phyloP scores from a whole-genome alignment of 1,140 invertebrate genomes.

The Caenorhabditis latens region DNA sequence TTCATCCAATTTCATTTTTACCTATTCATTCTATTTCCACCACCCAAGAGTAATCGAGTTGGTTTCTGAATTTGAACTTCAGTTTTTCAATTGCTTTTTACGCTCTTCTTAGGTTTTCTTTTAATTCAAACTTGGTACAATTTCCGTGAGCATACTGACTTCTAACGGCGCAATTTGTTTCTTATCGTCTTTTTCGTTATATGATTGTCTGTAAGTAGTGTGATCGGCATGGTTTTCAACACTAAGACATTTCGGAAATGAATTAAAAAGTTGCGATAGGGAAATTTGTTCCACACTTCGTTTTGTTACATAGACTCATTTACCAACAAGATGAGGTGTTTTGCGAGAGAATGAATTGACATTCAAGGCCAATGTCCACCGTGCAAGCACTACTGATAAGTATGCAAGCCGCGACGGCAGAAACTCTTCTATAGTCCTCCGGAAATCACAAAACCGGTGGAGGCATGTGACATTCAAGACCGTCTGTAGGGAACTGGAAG shows the following conservation, averaged over 20 bases:
- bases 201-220: slow-evolving; percentile 25
- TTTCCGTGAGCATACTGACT: too few relatives aligned
- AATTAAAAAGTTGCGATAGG: slow-evolving; percentile 18
- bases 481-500: neutral
- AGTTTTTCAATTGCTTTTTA: too few relatives aligned
- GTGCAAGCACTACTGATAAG: slow-evolving; percentile 25
- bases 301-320: neutral
- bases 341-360: neutral
- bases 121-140: too few relatives aligned
- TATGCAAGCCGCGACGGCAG: neutral
- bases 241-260: slow-evolving; percentile 27
- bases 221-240: neutral
- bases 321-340: neutral
- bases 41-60: too few relatives aligned
- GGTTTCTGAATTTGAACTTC: too few relatives aligned
- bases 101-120: too few relatives aligned
- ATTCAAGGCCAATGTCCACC: slow-evolving; percentile 25
- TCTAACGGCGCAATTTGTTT: neutral
- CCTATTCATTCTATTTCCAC: neutral
- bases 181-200: neutral
- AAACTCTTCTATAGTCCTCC: slow-evolving; percentile 26
- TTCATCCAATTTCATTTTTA: neutral
- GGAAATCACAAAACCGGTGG: slow-evolving; percentile 12
- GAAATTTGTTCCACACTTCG: neutral
- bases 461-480: neutral